A percentile compares a stretch with the other conserved stretches of the same genome.
Evolutionary conservation across 2,888 invertebrate species (phyloP).

Genomic region (Cerceris ruficornis): DNA sequence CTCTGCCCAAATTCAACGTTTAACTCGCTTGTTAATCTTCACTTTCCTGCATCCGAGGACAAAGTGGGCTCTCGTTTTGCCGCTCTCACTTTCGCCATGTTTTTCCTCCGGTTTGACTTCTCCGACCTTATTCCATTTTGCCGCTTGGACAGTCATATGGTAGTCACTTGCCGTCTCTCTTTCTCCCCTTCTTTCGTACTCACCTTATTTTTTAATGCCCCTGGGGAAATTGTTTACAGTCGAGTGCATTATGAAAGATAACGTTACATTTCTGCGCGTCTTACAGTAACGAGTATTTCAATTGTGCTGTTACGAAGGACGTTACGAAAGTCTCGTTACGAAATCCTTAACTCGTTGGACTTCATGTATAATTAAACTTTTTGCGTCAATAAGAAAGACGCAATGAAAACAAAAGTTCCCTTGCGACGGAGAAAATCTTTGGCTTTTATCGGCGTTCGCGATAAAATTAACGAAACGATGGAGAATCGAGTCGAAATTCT

Average conservation of each 20-base stretch:
- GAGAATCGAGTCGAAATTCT: too few relatives aligned
- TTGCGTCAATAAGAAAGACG: not conserved
- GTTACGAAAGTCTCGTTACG: conserved; percentile 43
- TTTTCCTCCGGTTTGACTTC: conserved; percentile 64
- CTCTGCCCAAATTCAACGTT: too few relatives aligned
- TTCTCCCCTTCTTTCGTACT: conserved; percentile 31
- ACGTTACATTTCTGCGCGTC: too few relatives aligned
- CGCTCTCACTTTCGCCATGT: not conserved
- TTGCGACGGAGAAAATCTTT: too few relatives aligned
- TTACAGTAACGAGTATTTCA: conserved; percentile 22
- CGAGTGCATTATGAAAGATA: conserved; percentile 45
- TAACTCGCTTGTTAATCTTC: too few relatives aligned
- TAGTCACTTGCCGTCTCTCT: conserved; percentile 35
- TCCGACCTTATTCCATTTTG: conserved; percentile 69
- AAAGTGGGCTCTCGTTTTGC: not conserved
- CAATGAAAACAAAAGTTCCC: not conserved
- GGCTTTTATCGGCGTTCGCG: too few relatives aligned
- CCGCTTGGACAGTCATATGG: conserved; percentile 48
- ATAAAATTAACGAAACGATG: too few relatives aligned
- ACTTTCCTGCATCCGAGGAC: too few relatives aligned
- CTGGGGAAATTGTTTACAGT: conserved; percentile 52
- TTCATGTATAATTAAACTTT: not conserved
- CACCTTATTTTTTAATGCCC: conserved; percentile 45
- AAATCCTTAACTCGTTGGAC: conserved; percentile 17
- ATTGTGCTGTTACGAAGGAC: conserved; percentile 38